Conservation (phyloP, 2,113 vertebrate genomes). For the Ciconia maguari region DNA sequence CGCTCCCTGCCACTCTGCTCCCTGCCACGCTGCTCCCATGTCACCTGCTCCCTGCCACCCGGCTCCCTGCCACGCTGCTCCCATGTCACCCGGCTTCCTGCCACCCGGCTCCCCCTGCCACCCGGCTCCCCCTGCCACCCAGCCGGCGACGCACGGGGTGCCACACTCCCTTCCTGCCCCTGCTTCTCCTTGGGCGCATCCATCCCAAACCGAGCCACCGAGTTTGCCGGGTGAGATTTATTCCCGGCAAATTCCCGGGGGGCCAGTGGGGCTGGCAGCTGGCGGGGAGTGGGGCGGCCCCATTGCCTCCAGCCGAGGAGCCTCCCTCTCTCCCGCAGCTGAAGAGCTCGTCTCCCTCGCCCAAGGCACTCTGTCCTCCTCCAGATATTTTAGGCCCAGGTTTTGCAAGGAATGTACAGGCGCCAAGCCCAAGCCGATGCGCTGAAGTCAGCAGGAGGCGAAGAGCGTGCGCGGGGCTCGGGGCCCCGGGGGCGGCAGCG, state of each 20-base stretch:
- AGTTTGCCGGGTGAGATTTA: background rate
- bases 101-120: background rate
- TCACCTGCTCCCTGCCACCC: too few relatives aligned
- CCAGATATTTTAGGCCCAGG: conserved; percentile 63
- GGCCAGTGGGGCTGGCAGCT: background rate
- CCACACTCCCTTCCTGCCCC: background rate
- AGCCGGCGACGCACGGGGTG: rapidly evolving
- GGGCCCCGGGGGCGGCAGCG: background rate
- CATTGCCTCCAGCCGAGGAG: background rate
- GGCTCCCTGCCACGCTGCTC: too few relatives aligned
- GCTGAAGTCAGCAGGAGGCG: conserved; percentile 55
- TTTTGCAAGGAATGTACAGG: conserved; percentile 58
- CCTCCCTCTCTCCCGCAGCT: conserved; percentile 11
- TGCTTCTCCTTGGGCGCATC: background rate
- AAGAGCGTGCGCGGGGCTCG: conserved; percentile 1
- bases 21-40: background rate
- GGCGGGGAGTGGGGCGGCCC: background rate
- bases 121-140: background rate
- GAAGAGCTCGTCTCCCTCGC: conserved; percentile 51
- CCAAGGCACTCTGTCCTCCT: conserved; percentile 52
- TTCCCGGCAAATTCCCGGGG: background rate
- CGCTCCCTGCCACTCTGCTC: background rate
- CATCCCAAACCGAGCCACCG: background rate
- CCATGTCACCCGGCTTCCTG: background rate
- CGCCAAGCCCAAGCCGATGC: conserved; percentile 39